These are phyloP conservation scores for Lepidocolaptes lacrymiger DNA, from an alignment of 2,797 vertebrate species.

Conservation along the genomic window DNA sequence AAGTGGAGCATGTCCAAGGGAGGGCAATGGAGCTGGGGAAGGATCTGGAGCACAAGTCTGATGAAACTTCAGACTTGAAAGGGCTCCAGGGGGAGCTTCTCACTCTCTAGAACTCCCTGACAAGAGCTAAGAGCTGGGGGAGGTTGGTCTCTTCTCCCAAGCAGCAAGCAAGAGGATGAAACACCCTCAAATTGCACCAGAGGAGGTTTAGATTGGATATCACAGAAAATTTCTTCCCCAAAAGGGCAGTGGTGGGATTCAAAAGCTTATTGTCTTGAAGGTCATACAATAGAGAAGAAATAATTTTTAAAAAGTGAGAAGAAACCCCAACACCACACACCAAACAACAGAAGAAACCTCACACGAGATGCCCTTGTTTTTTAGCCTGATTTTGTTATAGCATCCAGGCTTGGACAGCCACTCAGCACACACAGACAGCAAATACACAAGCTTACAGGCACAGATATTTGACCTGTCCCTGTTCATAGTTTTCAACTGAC, in stretches of 20 bases:
- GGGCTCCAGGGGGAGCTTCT: background rate
- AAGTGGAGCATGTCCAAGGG: background rate
- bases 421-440: background rate
- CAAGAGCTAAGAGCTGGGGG: background rate
- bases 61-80: background rate
- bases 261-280: background rate
- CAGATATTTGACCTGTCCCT: background rate
- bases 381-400: background rate
- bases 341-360: background rate
- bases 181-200: background rate
- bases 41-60: background rate
- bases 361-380: background rate
- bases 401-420: background rate
- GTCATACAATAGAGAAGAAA: background rate
- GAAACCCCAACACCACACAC: background rate
- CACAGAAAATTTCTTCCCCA: background rate
- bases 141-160: background rate
- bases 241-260: background rate
- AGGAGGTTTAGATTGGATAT: background rate
- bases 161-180: background rate
- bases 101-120: background rate
- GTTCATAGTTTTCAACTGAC: background rate
- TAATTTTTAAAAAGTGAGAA: background rate
- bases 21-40: background rate
- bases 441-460: fast-evolving